Evolutionary conservation across 1,140 invertebrate species (phyloP), one percentile per base, ranked within the genome.

Genomic region (Drosophila burlai): DNA sequence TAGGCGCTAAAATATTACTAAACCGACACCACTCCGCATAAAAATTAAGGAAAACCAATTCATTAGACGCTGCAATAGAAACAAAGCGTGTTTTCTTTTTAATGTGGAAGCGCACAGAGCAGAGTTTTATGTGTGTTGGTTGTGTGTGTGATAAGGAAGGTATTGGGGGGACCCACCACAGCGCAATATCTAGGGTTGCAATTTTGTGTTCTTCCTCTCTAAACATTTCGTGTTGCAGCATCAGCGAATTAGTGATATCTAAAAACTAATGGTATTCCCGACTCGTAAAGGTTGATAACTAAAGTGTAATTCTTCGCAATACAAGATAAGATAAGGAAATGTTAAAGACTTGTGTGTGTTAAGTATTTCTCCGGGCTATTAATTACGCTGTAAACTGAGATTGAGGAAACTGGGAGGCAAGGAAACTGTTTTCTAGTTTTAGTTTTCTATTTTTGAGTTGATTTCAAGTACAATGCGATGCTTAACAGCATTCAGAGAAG

Each of bases 1-100:
- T 97, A 36, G 99, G 99, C 83, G 97, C 97, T 89, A 99, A 94
- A 93, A 99, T 96, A 94, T 99, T 99, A 94, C 98, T 99, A 94
- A 97, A 97, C 83, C 96, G 95, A 94, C 97, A 99, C 98, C 98
- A 99, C 92, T 99, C 98, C 13, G 98, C 99, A 94, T 99, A 99
- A 94, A 99, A 99, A 94, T 99, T 99, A 74, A 99, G 97, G 93
- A 99, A 97, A 59, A 99, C 98, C 93, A 99, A 94, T 94, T 99
- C 98, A 95, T 98, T 98, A 58, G 96, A 96, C 68, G 96, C 98
- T 99, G 94, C 74, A 96, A 97, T 59, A 60, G 24, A 66, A 66
- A 78, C 15, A 83, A 73, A 38, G 34, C n/a, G 59, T 45, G 52
- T 55, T 49, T 43, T 57, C 26, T 55, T 49, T 43, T 57, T 40